Evolutionary conservation across 2,888 invertebrate species (phyloP), one percentile per base, ranked within the genome.

Genomic region (Heliconius charithonia): DNA sequence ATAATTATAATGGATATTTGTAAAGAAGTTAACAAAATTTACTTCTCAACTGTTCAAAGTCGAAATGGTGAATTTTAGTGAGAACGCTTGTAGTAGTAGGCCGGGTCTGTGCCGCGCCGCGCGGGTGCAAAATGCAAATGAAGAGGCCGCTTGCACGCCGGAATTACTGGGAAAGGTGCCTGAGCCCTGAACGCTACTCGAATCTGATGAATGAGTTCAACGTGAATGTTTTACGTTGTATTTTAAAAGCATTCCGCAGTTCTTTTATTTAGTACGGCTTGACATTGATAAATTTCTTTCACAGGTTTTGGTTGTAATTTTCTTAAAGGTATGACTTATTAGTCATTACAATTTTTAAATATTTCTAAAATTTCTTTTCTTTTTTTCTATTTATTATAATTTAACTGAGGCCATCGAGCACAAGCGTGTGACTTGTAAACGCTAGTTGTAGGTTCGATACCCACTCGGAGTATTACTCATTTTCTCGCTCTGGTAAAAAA

Each of bases 91-190:
- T 4, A 41, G 59, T 73, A 45, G 73, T 77, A 73, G 77, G 25
- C 67, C 67, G 67, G 69, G 69, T 9, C 45, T 69, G 56, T 37
- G 72, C 16, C 56, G 32, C 62, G 76, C 70, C 45, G 37, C 37
- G 62, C 77, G 75, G 78, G 75, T 78, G 78, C 75, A 62, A 80
- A 80, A 80, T 78, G 78, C 51, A 75, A 80, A 80, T 80, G 72
- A 80, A 78, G 69, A 78, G 79, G 72, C 59, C 73, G 67, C 66
- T 67, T 67, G 72, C 32, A 41, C 56, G 37, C 67, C 77, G 77
- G 73, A 67, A 73, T 77, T 77, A 77, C 77, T 71, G 71, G 63
- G 80, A 66, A 69, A 74, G 77, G 69, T 77, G 76, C 77, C 73
- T 29, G 70, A 77, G 78, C 73, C 77, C 73, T 45, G 70, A 77